Percentiles rank a stretch among this genome's conserved stretches.
Conservation (phyloP, 92 coral and sea anemone species). For the Parazoanthus darwini region DNA sequence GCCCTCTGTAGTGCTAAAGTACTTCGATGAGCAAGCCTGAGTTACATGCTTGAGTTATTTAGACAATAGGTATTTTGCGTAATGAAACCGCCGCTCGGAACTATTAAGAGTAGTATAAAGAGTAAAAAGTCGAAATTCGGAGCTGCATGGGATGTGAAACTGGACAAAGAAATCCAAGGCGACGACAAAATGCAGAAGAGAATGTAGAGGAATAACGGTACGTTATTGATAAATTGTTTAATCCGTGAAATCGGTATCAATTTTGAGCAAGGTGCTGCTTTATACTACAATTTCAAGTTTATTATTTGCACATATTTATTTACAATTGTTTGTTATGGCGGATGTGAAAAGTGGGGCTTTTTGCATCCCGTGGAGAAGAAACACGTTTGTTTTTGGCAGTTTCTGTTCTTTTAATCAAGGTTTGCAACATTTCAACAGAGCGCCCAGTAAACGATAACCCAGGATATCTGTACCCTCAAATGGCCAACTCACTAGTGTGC, state of each 20-base stretch:
- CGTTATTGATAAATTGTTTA: conserved; percentile 26
- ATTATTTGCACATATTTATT: conserved; percentile 23
- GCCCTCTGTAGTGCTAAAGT: conserved; percentile 9
- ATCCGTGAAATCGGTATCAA: conserved; percentile 19
- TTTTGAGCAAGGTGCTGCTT: conserved; percentile 14
- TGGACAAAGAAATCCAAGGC: conserved; percentile 23
- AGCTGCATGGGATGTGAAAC: conserved; percentile 29
- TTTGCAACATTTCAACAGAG: neutral
- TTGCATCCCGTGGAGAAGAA: conserved; percentile 20
- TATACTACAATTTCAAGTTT: neutral
- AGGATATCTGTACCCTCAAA: conserved; percentile 9
- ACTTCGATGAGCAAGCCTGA: conserved; percentile 17
- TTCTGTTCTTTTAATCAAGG: conserved; percentile 2
- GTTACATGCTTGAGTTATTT: conserved; percentile 15
- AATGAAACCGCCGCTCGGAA: conserved; percentile 17
- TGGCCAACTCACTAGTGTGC: conserved; percentile 8
- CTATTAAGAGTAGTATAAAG: conserved; percentile 10
- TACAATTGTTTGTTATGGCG: conserved; percentile 9
- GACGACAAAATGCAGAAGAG: conserved; percentile 25
- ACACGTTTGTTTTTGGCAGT: conserved; percentile 13
- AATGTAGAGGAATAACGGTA: conserved; percentile 24
- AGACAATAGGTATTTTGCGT: conserved; percentile 13
- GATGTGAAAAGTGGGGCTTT: conserved; percentile 22
- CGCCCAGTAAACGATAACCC: neutral
- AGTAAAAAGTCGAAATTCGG: neutral